Conservation (phyloP, 1,140 invertebrate genomes). For the Paracyclopina nana region DNA sequence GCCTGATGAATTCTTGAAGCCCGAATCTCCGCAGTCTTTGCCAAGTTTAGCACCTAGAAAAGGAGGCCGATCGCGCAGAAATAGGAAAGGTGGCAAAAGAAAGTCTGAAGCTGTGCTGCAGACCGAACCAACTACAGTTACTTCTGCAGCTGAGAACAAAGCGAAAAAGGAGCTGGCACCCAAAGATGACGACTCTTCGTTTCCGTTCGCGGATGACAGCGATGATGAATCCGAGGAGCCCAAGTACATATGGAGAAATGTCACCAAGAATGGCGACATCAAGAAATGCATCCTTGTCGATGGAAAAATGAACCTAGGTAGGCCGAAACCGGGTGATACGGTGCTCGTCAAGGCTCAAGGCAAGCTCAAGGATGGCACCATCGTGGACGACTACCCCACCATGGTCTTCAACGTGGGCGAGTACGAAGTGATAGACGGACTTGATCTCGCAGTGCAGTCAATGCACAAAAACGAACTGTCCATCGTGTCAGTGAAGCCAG, state of each 20-base stretch:
- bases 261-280: conserved; percentile 8
- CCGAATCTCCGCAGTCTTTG: no score
- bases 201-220: no score
- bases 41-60: no score
- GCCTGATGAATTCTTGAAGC: no score
- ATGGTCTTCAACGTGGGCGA: conserved; percentile 9
- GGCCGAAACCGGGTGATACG: conserved; percentile 6
- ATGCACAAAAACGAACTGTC: conserved; percentile 12
- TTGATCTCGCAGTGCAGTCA: conserved; percentile 9
- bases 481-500: conserved; percentile 4
- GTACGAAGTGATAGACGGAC: conserved; percentile 2
- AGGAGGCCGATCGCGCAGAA: no score
- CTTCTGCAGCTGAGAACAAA: no score
- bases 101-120: no score
- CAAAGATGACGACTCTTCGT: no score
- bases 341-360: conserved; percentile 15
- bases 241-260: conserved; percentile 8
- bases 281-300: conserved; percentile 15
- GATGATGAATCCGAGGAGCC: background rate
- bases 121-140: no score
- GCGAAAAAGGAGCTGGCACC: no score
- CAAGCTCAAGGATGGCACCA: conserved; percentile 12
- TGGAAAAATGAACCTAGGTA: background rate
- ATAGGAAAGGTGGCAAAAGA: no score
- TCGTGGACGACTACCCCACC: conserved; percentile 11